Base-by-base conservation (phyloP, 2,797 vertebrate genomes). In the Amniataba percoides region DNA sequence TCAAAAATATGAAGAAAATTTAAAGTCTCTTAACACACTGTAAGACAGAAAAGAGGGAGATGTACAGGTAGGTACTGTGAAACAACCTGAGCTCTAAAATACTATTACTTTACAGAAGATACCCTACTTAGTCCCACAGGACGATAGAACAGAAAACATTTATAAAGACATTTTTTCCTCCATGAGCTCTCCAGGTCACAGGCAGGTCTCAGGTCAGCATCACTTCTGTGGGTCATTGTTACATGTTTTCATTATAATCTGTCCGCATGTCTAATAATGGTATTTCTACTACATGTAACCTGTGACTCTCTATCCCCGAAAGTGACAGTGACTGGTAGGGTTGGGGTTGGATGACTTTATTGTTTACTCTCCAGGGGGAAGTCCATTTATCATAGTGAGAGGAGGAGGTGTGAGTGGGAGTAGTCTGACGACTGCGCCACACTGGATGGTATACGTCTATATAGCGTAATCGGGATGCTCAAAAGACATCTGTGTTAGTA, bases 381-480 rank as follows among this genome's bases (percentile, higher is more conserved):
- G 84, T 91, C 71, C 85, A 91, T 92, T 90, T 87, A 91, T 92
- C 92, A 91, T 68, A 74, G 74, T 71, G 81, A 85, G 78, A 84
- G 80, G 68, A 80, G 79, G 81, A 88, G 81, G 76, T 78, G 77
- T 60, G 82, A 83, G 80, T 78, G 87, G 84, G 87, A 78, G 82
- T 73, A 53, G 84, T 80, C 74, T 74, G 81, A 86, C 78, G 85
- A 87, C 85, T 81, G 85, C 87, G 34, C 74, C 62, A 36, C 69
- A 71, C 58, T 71, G 80, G 58, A 77, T 40, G 64, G 60, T 76
- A 53, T 52, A 53, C 42, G 45, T 70, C 61, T 73, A n/a, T 61
- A 23, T 42, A 25, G 36, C 60, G 49, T 62, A 74, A 45, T 11
- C n/a, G 36, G 23, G 21, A 71, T 42, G 70, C 60, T 21, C 68